Conservation (phyloP, 2,113 vertebrate species). For the Hystrix cristata region DNA sequence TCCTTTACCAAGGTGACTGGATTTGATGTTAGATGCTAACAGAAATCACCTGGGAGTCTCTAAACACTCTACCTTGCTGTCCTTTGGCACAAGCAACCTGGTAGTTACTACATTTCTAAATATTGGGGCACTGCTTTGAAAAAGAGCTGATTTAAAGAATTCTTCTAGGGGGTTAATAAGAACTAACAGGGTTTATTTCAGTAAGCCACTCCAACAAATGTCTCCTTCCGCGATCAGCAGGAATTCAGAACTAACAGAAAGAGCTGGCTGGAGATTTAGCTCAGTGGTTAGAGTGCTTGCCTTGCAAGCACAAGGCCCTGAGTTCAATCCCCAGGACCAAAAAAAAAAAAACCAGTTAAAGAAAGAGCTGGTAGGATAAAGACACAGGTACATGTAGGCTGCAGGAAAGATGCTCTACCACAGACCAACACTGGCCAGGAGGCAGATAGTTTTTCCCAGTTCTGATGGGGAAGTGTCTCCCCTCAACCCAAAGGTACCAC, state of each 20-base stretch:
- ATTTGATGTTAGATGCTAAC: conserved; percentile 48
- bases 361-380: conserved; percentile 46
- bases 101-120: conserved; percentile 1
- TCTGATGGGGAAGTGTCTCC: neutral
- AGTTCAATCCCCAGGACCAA: no score
- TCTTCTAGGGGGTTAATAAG: conserved; percentile 3
- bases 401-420: conserved; percentile 1
- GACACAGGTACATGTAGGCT: neutral
- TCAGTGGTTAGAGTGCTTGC: no score
- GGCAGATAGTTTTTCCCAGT: neutral
- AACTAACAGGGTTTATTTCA: conserved; percentile 38
- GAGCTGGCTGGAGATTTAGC: neutral
- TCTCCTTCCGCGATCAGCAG: conserved; percentile 17
- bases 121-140: neutral
- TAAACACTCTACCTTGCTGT: neutral
- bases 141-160: conserved; percentile 47
- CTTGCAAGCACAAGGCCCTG: no score
- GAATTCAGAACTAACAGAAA: neutral
- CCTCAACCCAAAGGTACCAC: neutral
- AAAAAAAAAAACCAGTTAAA: neutral
- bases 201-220: conserved; percentile 28
- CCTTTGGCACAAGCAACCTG: conserved; percentile 5
- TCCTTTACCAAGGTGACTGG: neutral
- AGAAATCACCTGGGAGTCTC: conserved; percentile 57
- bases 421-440: neutral